Percentiles rank a stretch among this genome's conserved stretches.
Evolutionary conservation across 2,113 vertebrate species (phyloP).

Genomic region (Periophthalmus modestus): DNA sequence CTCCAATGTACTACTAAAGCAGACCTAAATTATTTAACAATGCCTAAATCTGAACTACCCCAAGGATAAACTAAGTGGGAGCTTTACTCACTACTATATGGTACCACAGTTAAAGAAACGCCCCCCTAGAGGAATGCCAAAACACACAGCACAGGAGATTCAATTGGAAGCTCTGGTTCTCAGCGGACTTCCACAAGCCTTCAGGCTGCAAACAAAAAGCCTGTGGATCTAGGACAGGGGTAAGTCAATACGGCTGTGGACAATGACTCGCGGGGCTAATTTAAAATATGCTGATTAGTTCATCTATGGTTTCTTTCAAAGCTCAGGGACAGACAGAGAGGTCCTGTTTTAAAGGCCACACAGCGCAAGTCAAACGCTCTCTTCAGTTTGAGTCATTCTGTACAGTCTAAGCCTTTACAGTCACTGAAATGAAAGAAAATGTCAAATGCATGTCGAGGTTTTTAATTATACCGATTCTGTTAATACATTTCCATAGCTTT

Average conservation of each 20-base stretch:
- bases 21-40: too few species aligned
- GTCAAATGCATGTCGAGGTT: neutral
- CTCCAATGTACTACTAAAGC: neutral
- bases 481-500: neutral
- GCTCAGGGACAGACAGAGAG: constrained; percentile 11
- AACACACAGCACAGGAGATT: constrained; percentile 10
- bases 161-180: constrained; percentile 23
- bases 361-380: neutral
- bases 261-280: constrained; percentile 47
- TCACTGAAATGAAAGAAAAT: neutral
- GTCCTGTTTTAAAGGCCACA: neutral
- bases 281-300: constrained; percentile 54
- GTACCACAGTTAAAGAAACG: neutral
- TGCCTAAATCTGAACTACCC: neutral
- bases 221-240: constrained; percentile 21
- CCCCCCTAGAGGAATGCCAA: constrained; percentile 10
- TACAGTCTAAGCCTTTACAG: neutral
- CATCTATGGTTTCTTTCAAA: constrained; percentile 32
- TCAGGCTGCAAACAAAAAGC: constrained; percentile 25
- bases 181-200: constrained; percentile 11
- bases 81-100: neutral
- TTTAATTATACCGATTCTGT: neutral
- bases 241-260: constrained; percentile 26
- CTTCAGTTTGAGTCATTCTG: neutral
- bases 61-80: neutral